Conservation (phyloP, 1,140 invertebrate genomes). For the Archegozetes longisetosus region DNA sequence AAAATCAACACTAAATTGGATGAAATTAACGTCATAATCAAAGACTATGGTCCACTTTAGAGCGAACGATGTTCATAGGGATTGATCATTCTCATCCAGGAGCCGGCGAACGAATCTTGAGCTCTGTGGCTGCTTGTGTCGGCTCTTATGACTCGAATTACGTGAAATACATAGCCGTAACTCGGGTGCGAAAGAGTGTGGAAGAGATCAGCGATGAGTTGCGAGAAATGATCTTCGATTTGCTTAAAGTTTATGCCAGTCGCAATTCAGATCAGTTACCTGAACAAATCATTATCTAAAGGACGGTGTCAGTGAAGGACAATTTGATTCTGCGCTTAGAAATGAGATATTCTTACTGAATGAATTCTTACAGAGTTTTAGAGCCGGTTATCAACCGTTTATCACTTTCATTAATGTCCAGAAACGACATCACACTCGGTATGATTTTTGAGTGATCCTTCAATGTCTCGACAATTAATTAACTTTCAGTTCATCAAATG, state of each 20-base stretch:
- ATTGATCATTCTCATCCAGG: constrained; percentile 3
- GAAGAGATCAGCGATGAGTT: not conserved
- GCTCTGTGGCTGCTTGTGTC: not conserved
- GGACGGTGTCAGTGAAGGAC: constrained; percentile 81
- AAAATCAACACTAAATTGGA: not conserved
- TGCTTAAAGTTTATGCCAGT: not conserved
- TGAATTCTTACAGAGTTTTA: not conserved
- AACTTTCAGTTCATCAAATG: no score
- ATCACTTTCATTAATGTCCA: constrained; percentile 75
- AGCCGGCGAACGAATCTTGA: not conserved
- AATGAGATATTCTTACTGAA: not conserved
- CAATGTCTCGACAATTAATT: not conserved
- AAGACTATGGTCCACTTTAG: not conserved
- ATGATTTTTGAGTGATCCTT: constrained; percentile 1
- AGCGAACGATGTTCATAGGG: constrained; percentile 2
- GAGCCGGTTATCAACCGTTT: constrained; percentile 35
- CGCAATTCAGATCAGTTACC: constrained; percentile 28
- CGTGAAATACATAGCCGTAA: not conserved
- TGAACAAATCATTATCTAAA: constrained; percentile 48
- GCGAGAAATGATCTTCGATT: not conserved
- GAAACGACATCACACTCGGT: constrained; percentile 69
- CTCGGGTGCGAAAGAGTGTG: not conserved
- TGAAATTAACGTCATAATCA: not conserved
- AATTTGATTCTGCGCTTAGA: constrained; percentile 47
- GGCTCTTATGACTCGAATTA: not conserved